Conservation (phyloP, 2,797 vertebrate genomes). For the Meda fulgida region DNA sequence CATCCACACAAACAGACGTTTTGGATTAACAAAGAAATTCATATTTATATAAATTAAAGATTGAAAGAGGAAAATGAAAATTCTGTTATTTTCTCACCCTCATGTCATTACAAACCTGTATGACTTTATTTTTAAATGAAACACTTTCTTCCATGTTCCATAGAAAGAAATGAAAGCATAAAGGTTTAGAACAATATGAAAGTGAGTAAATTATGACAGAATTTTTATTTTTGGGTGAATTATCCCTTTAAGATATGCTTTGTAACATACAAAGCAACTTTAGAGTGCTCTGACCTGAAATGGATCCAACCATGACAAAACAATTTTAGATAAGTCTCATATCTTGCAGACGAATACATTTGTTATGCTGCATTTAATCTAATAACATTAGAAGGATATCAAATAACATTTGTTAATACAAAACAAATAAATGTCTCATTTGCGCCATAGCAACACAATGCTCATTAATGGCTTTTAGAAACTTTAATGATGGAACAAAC, state of each 20-base stretch:
- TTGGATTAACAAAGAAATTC: not conserved
- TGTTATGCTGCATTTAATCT: slow-evolving; percentile 38
- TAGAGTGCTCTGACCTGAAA: not conserved
- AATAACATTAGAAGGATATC: slow-evolving; percentile 65
- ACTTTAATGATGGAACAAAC: not conserved
- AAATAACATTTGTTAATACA: slow-evolving; percentile 38
- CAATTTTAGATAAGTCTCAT: slow-evolving; percentile 61
- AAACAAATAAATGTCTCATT: slow-evolving; percentile 15
- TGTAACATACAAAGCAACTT: slow-evolving; percentile 2
- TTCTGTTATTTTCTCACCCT: not conserved
- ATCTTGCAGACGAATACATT: slow-evolving; percentile 46
- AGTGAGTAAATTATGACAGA: not conserved
- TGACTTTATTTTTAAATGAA: not conserved
- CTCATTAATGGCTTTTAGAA: slow-evolving; percentile 1
- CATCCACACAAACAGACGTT: not conserved
- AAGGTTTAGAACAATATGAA: not conserved
- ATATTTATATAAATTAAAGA: not conserved
- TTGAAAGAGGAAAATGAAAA: not conserved
- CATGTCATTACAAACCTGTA: not conserved
- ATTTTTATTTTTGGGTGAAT: not conserved
- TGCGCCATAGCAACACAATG: not conserved
- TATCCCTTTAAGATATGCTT: not conserved
- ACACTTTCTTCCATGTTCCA: not conserved
- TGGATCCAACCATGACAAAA: slow-evolving; percentile 56
- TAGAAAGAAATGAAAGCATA: not conserved